A percentile compares a stretch with the other conserved stretches of the same genome.
These are phyloP conservation scores for Lutjanus campechanus DNA, from an alignment of 2,797 vertebrate genomes.

Conservation along the genomic window DNA sequence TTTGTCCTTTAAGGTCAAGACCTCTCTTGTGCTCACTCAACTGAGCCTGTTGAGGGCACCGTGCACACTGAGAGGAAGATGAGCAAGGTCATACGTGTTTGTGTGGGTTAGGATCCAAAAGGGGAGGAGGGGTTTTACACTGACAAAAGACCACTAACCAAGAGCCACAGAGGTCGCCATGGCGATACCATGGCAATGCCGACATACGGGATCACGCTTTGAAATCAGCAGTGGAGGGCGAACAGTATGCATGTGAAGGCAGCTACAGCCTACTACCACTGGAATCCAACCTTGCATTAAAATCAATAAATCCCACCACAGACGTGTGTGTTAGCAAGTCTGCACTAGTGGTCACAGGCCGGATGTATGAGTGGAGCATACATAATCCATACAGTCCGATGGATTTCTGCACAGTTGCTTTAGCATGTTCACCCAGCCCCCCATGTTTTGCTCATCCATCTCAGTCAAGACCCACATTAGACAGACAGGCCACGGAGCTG, in stretches of 20 bases:
- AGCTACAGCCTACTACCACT: not conserved
- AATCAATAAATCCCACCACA: slow-evolving; percentile 41
- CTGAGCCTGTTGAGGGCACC: slow-evolving; percentile 52
- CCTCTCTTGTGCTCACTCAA: slow-evolving; percentile 61
- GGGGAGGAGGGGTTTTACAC: not conserved
- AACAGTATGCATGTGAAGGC: slow-evolving; percentile 17
- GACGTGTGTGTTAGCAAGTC: slow-evolving; percentile 14
- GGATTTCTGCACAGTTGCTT: slow-evolving; percentile 39
- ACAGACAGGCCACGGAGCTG: slow-evolving; percentile 33
- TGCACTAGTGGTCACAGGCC: slow-evolving; percentile 20
- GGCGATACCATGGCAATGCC: slow-evolving; percentile 61
- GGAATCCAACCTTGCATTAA: slow-evolving; percentile 17
- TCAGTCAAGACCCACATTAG: slow-evolving; percentile 40
- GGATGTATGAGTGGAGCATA: slow-evolving; percentile 37
- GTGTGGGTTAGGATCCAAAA: slow-evolving; percentile 35
- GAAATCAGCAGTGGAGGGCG: slow-evolving; percentile 11
- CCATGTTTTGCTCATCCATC: slow-evolving; percentile 28
- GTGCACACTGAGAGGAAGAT: slow-evolving; percentile 48
- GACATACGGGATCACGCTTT: slow-evolving; percentile 29
- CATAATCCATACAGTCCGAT: slow-evolving; percentile 64
- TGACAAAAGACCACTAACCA: slow-evolving; percentile 54
- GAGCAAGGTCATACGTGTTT: slow-evolving; percentile 65
- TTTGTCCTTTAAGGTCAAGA: slow-evolving; percentile 72
- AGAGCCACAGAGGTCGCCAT: slow-evolving; percentile 54
- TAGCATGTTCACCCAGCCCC: slow-evolving; percentile 48